phyloP scores from a whole-genome alignment of 2,888 invertebrate genomes.

The Macrosoma leucophasiata region DNA sequence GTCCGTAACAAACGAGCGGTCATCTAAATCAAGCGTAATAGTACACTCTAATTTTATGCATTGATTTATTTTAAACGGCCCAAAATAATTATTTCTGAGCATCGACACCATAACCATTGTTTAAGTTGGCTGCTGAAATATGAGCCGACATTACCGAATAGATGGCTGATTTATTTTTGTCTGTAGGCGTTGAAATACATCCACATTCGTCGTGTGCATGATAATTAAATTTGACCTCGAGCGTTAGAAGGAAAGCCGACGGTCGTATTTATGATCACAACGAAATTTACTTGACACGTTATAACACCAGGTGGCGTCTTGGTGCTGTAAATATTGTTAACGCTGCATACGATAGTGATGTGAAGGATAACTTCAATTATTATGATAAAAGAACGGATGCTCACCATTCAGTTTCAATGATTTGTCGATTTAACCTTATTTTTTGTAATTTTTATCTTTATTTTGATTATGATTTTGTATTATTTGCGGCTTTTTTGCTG shows the following conservation, averaged over 20 bases:
- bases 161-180: constrained; percentile 51
- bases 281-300: constrained; percentile 58
- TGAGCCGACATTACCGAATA: constrained; percentile 35
- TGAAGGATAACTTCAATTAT: constrained; percentile 21
- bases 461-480: too few relatives aligned
- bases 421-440: too few relatives aligned
- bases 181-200: constrained; percentile 51
- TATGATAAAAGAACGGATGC: too few relatives aligned
- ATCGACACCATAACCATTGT: constrained; percentile 68
- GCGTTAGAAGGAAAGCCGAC: constrained; percentile 49
- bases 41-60: constrained; percentile 64
- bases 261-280: constrained; percentile 56
- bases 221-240: constrained; percentile 72
- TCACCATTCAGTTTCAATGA: too few relatives aligned
- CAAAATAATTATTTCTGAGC: constrained; percentile 65
- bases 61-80: constrained; percentile 69
- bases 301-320: constrained; percentile 51
- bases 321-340: constrained; percentile 52
- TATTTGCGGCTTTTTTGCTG: too few relatives aligned
- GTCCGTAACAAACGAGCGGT: constrained; percentile 57
- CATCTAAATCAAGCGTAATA: constrained; percentile 66
- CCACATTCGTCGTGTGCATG: constrained; percentile 56
- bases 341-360: constrained; percentile 33
- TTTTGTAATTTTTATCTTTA: too few relatives aligned
- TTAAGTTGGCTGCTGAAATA: constrained; percentile 57